These are phyloP conservation scores for Drosophila pruinosa DNA, from an alignment of 1,140 invertebrate genomes.

Conservation along the genomic window DNA sequence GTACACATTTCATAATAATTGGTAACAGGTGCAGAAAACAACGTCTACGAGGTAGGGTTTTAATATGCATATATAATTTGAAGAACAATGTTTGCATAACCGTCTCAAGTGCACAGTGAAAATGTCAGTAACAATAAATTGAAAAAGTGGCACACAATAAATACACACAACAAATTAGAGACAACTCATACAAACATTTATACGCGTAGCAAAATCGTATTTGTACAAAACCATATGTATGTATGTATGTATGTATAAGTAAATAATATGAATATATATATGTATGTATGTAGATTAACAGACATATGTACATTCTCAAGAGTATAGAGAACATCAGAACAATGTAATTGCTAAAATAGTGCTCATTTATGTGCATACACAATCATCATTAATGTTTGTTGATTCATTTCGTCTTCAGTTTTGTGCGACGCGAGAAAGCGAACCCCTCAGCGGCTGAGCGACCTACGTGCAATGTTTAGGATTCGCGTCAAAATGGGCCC, in stretches of 20 bases:
- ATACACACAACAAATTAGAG: constrained; percentile 8
- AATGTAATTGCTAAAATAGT: neutral
- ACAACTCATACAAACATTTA: neutral
- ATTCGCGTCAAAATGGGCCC: constrained; percentile 87
- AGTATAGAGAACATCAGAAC: neutral
- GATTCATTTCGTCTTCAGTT: constrained; percentile 31
- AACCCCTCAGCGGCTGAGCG: constrained; percentile 10
- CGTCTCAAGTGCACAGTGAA: neutral
- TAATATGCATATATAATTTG: neutral
- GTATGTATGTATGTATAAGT: neutral
- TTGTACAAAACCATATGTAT: too few species aligned
- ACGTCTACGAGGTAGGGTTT: neutral
- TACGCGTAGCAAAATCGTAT: too few species aligned
- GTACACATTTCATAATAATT: neutral
- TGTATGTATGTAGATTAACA: neutral
- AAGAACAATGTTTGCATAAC: neutral
- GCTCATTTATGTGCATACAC: constrained; percentile 13
- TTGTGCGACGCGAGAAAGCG: constrained; percentile 10
- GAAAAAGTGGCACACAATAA: constrained; percentile 34
- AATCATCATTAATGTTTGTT: constrained; percentile 32
- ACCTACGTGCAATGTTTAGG: constrained; percentile 84
- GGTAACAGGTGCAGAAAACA: neutral
- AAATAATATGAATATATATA: constrained; percentile 2
- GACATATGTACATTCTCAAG: constrained; percentile 5
- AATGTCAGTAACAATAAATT: neutral